Conservation (phyloP, 2,797 vertebrate genomes). For the Periparus ater region DNA sequence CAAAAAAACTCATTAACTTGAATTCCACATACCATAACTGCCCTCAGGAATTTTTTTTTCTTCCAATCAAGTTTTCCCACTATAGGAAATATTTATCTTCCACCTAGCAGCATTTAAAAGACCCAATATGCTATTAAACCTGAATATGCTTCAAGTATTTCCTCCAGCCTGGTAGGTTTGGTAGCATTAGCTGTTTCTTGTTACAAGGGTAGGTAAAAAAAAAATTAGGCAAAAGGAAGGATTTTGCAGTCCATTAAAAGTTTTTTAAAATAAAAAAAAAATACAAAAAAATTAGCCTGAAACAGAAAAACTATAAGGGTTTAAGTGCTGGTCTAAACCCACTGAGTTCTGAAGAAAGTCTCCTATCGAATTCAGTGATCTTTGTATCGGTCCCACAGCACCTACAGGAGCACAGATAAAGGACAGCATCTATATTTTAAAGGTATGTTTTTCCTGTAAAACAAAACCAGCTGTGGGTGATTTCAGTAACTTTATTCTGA, state of each 20-base stretch:
- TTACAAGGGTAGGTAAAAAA: not conserved
- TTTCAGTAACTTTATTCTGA: slow-evolving; percentile 12
- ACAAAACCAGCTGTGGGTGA: not conserved
- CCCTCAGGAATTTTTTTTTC: slow-evolving; percentile 45
- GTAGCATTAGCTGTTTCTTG: not conserved
- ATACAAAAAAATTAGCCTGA: not conserved
- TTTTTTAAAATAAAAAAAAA: not conserved
- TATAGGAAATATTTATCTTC: slow-evolving; percentile 54
- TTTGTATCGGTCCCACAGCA: not conserved
- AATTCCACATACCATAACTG: slow-evolving; percentile 42
- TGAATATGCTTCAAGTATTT: slow-evolving; percentile 16
- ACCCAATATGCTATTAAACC: slow-evolving; percentile 32
- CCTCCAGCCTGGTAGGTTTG: not conserved
- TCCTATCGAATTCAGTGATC: not conserved
- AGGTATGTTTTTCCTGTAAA: not conserved
- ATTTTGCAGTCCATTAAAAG: not conserved
- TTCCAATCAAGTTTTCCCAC: slow-evolving; percentile 38
- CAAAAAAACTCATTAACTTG: slow-evolving; percentile 27
- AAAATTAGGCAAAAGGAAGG: not conserved
- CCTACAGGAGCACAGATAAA: not conserved
- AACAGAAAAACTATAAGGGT: not conserved
- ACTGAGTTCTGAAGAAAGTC: not conserved
- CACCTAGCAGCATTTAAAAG: slow-evolving; percentile 43
- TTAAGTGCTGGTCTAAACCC: not conserved
- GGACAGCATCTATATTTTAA: not conserved